Evolutionary conservation across 2,797 vertebrate species (phyloP).

Genomic region (Danio albolineatus): DNA sequence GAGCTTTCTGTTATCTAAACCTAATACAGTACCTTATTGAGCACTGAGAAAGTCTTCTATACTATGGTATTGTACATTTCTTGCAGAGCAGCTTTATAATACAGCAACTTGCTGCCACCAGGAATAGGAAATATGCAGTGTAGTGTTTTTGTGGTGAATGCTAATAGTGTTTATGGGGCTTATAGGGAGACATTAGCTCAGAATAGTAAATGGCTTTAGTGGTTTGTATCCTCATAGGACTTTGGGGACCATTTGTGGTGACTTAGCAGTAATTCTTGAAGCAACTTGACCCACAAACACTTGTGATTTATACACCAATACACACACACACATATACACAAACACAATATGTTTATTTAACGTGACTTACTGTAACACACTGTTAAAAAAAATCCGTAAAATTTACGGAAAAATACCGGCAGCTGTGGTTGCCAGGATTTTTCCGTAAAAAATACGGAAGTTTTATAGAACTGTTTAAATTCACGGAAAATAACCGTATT

Average conservation of each 20-base stretch:
- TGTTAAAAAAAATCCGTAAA: no score
- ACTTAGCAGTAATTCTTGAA: constrained; percentile 7
- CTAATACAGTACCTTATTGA: neutral
- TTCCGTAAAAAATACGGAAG: no score
- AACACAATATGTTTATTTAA: no score
- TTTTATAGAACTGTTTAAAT: no score
- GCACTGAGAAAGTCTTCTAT: neutral
- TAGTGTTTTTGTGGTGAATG: neutral
- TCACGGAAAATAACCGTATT: no score
- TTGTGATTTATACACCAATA: no score
- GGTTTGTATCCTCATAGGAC: neutral
- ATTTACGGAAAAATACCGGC: no score
- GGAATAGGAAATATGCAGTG: neutral
- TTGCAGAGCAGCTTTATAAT: neutral
- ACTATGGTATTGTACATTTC: neutral
- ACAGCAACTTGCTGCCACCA: neutral
- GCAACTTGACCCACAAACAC: neutral
- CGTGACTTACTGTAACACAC: no score
- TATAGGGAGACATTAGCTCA: neutral
- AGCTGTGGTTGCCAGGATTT: no score
- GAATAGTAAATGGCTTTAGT: neutral
- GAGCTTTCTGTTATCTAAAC: neutral
- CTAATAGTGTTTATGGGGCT: neutral
- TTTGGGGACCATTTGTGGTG: neutral
- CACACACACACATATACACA: neutral